A percentile compares a stretch with the other conserved stretches of the same genome.
Conservation (phyloP, 1,140 invertebrate genomes). For the Dolichoris vasculosae region DNA sequence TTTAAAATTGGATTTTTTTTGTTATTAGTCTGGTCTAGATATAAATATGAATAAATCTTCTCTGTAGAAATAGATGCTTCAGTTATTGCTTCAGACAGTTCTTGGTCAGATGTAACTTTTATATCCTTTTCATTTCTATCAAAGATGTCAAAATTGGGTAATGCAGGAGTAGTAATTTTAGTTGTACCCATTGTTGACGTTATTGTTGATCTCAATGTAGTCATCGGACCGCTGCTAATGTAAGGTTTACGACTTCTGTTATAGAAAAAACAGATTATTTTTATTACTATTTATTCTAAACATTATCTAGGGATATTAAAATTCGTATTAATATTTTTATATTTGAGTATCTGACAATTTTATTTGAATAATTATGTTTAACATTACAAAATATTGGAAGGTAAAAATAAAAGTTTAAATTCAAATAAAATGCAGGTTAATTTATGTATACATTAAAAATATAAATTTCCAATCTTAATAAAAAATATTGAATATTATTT, state of each 20-base stretch:
- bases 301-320: background rate
- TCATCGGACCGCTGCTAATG: background rate
- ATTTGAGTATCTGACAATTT: background rate
- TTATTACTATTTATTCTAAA: background rate
- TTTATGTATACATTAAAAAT: too few species aligned
- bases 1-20: slow-evolving; percentile 9
- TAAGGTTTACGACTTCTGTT: slow-evolving; percentile 10
- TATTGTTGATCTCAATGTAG: background rate
- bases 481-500: too few species aligned
- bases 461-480: too few species aligned
- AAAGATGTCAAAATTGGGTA: background rate
- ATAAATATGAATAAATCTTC: background rate
- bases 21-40: background rate
- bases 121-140: background rate
- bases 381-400: too few species aligned
- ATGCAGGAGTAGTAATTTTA: background rate
- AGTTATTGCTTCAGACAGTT: background rate
- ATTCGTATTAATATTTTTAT: background rate
- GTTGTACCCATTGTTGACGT: background rate
- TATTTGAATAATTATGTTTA: too few species aligned
- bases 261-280: background rate
- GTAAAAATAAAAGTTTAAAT: too few species aligned
- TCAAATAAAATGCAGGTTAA: too few species aligned
- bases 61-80: background rate
- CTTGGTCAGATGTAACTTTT: background rate